Conservation (phyloP, 2,888 invertebrate species). For the Drosophila emarginata region DNA sequence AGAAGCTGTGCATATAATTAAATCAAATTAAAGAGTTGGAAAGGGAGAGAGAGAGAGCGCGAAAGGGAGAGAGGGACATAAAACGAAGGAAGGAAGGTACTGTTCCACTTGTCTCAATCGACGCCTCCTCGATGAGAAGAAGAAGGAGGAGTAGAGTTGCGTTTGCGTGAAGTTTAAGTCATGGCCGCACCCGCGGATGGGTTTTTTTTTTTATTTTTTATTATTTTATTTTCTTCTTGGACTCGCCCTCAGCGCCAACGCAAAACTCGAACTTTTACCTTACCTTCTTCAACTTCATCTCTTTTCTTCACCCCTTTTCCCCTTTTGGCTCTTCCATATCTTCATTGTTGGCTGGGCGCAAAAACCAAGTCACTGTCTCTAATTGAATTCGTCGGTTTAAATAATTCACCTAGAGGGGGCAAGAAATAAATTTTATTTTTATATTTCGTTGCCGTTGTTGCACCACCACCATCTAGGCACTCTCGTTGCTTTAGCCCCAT, state of each 20-base stretch:
- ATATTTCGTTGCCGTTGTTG: slow-evolving; percentile 52
- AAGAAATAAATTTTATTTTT: slow-evolving; percentile 52
- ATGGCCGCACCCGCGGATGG: slow-evolving; percentile 62
- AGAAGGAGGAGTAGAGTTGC: slow-evolving; percentile 8
- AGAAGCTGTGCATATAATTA: slow-evolving; percentile 61
- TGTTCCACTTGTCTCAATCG: slow-evolving; percentile 72
- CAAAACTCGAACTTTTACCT: slow-evolving; percentile 37
- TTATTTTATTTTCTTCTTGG: slow-evolving; percentile 28
- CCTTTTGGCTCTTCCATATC: too few species aligned
- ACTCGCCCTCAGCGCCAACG: slow-evolving; percentile 74
- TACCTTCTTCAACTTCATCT: slow-evolving; percentile 34
- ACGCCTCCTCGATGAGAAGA: slow-evolving; percentile 53
- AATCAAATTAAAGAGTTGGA: slow-evolving; percentile 67
- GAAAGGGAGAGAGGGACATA: background rate
- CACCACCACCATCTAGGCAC: slow-evolving; percentile 48
- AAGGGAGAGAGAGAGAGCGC: slow-evolving; percentile 2
- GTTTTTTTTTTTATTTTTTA: background rate
- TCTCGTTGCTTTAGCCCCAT: slow-evolving; percentile 15
- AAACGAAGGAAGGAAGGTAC: slow-evolving; percentile 16
- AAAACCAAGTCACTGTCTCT: slow-evolving; percentile 80
- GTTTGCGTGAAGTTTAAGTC: slow-evolving; percentile 35
- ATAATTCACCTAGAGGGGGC: slow-evolving; percentile 81
- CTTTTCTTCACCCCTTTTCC: background rate
- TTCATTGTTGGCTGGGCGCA: slow-evolving; percentile 53
- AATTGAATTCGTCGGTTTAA: slow-evolving; percentile 83